A percentile compares a stretch with the other conserved stretches of the same genome.
These are phyloP conservation scores for Drosophila sproati DNA, from an alignment of 1,140 invertebrate species.

Conservation along the genomic window DNA sequence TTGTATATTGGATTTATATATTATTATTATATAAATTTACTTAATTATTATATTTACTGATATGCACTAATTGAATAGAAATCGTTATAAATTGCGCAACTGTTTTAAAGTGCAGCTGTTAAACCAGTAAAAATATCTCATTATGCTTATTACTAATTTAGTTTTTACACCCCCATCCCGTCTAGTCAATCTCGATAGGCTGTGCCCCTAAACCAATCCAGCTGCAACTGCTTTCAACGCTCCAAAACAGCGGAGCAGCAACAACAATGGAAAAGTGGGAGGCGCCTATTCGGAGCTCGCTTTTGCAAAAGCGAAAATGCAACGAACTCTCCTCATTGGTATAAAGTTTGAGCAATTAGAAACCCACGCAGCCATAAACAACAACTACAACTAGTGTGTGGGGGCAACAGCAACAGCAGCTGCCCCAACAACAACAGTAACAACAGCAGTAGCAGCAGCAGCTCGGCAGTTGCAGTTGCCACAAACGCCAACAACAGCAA, in stretches of 20 bases:
- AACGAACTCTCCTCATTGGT: conserved; percentile 80
- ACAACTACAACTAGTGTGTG: conserved; percentile 59
- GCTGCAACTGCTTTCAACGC: conserved; percentile 20
- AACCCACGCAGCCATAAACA: conserved; percentile 83
- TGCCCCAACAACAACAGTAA: conserved; percentile 7
- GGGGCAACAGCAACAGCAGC: conserved; percentile 28
- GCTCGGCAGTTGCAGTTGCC: conserved; percentile 27
- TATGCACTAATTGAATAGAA: too few species aligned
- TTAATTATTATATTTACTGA: too few species aligned
- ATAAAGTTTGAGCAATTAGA: conserved; percentile 84
- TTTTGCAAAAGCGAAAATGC: conserved; percentile 73
- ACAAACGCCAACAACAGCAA: conserved; percentile 27
- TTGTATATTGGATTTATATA: too few species aligned
- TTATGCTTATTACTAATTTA: background rate
- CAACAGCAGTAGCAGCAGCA: conserved; percentile 24
- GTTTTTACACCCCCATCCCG: background rate
- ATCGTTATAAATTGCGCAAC: too few species aligned
- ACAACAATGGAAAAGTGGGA: conserved; percentile 71
- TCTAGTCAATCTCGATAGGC: background rate
- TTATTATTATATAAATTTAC: too few species aligned
- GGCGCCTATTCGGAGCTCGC: conserved; percentile 77
- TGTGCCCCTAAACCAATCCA: conserved; percentile 22
- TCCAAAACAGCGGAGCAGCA: conserved; percentile 34
- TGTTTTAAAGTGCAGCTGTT: too few species aligned
- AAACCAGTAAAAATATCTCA: background rate